Evolutionary conservation across 2,888 invertebrate species (phyloP).

Genomic region (Lordiphosa andalusiaca): DNA sequence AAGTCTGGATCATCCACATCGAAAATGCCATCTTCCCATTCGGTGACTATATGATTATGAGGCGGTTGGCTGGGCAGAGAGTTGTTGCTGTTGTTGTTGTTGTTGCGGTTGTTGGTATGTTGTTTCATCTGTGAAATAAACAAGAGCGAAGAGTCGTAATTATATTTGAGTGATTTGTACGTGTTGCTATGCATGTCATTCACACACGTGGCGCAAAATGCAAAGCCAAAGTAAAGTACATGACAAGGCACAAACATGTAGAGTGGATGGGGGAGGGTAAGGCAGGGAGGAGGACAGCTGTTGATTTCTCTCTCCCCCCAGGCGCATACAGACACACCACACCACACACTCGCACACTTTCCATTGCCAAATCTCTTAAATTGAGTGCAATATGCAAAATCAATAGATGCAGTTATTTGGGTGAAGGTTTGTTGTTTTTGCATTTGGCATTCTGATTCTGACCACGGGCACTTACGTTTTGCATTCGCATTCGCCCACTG

Average conservation of each 20-base stretch:
- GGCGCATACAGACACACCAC: slow-evolving; percentile 13
- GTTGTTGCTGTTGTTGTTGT: slow-evolving; percentile 36
- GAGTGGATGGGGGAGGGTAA: slow-evolving; percentile 11
- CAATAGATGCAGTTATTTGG: slow-evolving; percentile 60
- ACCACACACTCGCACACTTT: slow-evolving; percentile 9
- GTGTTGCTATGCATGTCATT: slow-evolving; percentile 55
- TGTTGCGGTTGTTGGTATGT: slow-evolving; percentile 31
- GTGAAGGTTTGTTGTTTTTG: slow-evolving; percentile 63
- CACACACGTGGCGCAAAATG: slow-evolving; percentile 55
- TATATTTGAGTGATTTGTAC: slow-evolving; percentile 32
- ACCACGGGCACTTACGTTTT: slow-evolving; percentile 4
- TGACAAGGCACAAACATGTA: slow-evolving; percentile 12
- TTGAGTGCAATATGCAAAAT: slow-evolving; percentile 44
- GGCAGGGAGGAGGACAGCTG: slow-evolving; percentile 46
- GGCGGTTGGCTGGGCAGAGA: slow-evolving; percentile 30
- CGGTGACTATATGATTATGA: slow-evolving; percentile 75
- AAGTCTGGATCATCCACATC: slow-evolving; percentile 80
- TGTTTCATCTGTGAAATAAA: slow-evolving; percentile 70
- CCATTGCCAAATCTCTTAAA: background rate
- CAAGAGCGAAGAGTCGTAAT: slow-evolving; percentile 27
- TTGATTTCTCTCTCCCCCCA: slow-evolving; percentile 42
- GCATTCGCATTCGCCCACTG: slow-evolving; percentile 13
- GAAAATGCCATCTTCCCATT: slow-evolving; percentile 80
- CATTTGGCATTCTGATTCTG: slow-evolving; percentile 30
- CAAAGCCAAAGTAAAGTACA: slow-evolving; percentile 17